Evolutionary conservation across 1,140 invertebrate genomes (phyloP).

Genomic region (Vollenhovia emeryi): DNA sequence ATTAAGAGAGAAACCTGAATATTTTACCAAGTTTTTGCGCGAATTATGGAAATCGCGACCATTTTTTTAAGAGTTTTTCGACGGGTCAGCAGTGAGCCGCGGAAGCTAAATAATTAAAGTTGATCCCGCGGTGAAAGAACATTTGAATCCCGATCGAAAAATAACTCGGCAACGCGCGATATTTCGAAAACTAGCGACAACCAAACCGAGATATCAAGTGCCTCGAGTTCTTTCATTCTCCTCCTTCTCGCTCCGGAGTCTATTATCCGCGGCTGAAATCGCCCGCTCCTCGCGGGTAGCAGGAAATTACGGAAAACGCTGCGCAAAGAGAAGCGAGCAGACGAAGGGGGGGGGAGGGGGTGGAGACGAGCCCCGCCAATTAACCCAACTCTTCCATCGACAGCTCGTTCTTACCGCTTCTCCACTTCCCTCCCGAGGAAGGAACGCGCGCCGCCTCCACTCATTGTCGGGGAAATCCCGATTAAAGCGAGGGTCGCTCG

Average conservation of each 20-base stretch:
- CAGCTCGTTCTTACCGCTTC: slow-evolving; percentile 46
- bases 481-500: slow-evolving; percentile 27
- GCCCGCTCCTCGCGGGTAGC: neutral
- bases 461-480: slow-evolving; percentile 26
- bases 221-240: neutral
- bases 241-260: slow-evolving; percentile 10
- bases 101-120: neutral
- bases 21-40: neutral
- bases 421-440: neutral
- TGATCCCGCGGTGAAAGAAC: neutral
- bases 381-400: slow-evolving; percentile 53
- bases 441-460: slow-evolving; percentile 11
- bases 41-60: neutral
- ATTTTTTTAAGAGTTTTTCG: neutral
- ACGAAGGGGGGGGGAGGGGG: neutral
- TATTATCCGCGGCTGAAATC: slow-evolving; percentile 38
- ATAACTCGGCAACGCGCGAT: neutral
- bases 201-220: too few relatives aligned
- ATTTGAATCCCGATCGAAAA: neutral
- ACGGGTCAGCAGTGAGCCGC: neutral
- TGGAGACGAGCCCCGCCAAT: slow-evolving; percentile 35
- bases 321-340: slow-evolving; percentile 46
- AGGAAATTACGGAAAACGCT: slow-evolving; percentile 53
- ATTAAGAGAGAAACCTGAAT: slow-evolving; percentile 9
- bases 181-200: slow-evolving; percentile 19